Percentiles rank a stretch among this genome's conserved stretches.
Evolutionary conservation across 2,888 invertebrate species (phyloP).

Genomic region (Poecilus cupreus): DNA sequence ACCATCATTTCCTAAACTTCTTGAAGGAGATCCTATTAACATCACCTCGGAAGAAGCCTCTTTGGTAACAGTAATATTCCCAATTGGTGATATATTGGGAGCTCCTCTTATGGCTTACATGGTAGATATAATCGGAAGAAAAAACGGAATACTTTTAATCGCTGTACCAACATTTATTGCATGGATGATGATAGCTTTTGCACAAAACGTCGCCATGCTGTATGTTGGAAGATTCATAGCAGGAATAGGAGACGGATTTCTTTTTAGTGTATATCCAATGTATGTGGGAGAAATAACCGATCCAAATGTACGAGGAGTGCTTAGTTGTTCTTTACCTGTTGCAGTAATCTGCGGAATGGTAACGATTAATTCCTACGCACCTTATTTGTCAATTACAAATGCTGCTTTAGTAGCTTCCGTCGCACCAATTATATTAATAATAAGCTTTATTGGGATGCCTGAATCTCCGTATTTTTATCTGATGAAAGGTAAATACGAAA

Average conservation of each 20-base stretch:
- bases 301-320: slow-evolving; percentile 63
- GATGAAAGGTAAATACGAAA: slow-evolving; percentile 60
- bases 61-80: slow-evolving; percentile 14
- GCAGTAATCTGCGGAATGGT: slow-evolving; percentile 57
- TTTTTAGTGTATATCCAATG: slow-evolving; percentile 63
- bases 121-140: slow-evolving; percentile 47
- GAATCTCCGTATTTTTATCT: slow-evolving; percentile 62
- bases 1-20: slow-evolving; percentile 67
- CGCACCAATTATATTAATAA: slow-evolving; percentile 57
- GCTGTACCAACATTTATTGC: slow-evolving; percentile 61
- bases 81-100: slow-evolving; percentile 44
- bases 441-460: slow-evolving; percentile 61
- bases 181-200: slow-evolving; percentile 53
- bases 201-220: slow-evolving; percentile 12
- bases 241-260: slow-evolving; percentile 63
- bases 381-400: slow-evolving; percentile 34
- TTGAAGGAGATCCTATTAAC: slow-evolving; percentile 64
- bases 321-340: slow-evolving; percentile 61
- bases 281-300: slow-evolving; percentile 64
- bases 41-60: slow-evolving; percentile 53
- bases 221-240: slow-evolving; percentile 60
- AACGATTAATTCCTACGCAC: slow-evolving; percentile 44
- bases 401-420: slow-evolving; percentile 37
- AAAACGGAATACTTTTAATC: slow-evolving; percentile 39
- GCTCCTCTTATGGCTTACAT: slow-evolving; percentile 37